phyloP scores from a whole-genome alignment of 2,797 vertebrate genomes.

The Brotula barbata region DNA sequence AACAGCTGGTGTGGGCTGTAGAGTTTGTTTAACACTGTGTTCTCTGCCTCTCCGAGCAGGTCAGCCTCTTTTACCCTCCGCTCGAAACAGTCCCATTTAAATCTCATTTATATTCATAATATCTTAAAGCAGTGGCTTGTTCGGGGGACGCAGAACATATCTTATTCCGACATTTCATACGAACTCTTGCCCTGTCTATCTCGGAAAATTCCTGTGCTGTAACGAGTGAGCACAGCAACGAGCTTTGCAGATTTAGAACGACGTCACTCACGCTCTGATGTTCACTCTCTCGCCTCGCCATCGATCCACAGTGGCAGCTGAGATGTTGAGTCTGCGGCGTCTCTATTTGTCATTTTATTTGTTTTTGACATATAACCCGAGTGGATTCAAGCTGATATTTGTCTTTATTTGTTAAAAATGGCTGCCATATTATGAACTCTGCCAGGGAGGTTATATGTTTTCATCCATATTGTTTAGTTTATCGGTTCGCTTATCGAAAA shows the following conservation, averaged over 20 bases:
- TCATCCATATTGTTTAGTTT: no score
- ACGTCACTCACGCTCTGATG: slow-evolving; percentile 29
- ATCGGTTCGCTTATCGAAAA: no score
- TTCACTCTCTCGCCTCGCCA: slow-evolving; percentile 40
- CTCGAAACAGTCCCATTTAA: slow-evolving; percentile 65
- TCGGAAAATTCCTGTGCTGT: slow-evolving; percentile 4
- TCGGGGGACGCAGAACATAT: slow-evolving; percentile 46
- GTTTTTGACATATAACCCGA: slow-evolving; percentile 32
- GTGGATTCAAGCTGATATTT: slow-evolving; percentile 9
- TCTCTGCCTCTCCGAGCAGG: slow-evolving; percentile 49
- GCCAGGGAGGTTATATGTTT: no score
- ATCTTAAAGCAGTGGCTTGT: slow-evolving; percentile 20
- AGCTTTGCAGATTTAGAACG: slow-evolving; percentile 40
- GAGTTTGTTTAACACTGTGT: slow-evolving; percentile 62
- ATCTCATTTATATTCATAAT: slow-evolving; percentile 67
- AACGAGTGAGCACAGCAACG: slow-evolving; percentile 10
- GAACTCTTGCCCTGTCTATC: slow-evolving; percentile 35
- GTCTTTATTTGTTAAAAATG: no score
- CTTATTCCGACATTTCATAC: slow-evolving; percentile 42
- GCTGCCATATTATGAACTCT: no score
- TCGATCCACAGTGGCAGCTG: slow-evolving; percentile 24
- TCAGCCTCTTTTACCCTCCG: slow-evolving; percentile 62
- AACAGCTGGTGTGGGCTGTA: slow-evolving; percentile 51
- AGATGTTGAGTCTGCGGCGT: slow-evolving; percentile 1
- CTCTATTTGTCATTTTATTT: slow-evolving; percentile 33